Percentiles rank a stretch among this genome's conserved stretches.
phyloP scores from a whole-genome alignment of 2,888 invertebrate species.

The Neria commutata region DNA sequence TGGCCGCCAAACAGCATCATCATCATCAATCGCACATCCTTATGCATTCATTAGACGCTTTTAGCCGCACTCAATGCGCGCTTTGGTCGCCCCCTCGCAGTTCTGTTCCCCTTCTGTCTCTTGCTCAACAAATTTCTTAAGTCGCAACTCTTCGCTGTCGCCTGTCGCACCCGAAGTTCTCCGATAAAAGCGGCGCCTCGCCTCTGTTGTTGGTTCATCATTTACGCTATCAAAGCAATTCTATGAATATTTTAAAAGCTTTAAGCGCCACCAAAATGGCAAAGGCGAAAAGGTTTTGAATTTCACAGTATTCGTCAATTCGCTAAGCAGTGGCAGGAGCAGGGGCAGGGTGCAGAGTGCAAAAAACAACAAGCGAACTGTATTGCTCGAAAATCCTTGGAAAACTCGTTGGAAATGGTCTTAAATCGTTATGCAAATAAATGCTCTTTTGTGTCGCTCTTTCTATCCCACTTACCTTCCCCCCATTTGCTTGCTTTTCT shows the following conservation, averaged over 20 bases:
- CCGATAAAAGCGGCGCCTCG: neutral
- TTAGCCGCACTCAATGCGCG: neutral
- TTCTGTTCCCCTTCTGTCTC: neutral
- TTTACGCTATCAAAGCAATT: slow-evolving; percentile 50
- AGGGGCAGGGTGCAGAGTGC: too few species aligned
- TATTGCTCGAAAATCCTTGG: neutral
- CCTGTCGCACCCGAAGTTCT: slow-evolving; percentile 16
- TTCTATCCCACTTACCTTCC: too few species aligned
- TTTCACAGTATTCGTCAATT: neutral
- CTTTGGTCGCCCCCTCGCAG: neutral
- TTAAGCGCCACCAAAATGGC: neutral
- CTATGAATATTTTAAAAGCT: slow-evolving; percentile 50
- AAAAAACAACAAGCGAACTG: neutral
- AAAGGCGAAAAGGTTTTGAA: neutral
- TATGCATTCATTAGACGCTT: neutral
- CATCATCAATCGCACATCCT: neutral
- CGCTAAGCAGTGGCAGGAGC: too few species aligned
- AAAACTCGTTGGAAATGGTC: neutral
- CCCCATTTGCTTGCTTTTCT: too few species aligned
- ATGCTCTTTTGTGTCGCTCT: neutral
- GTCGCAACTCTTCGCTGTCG: neutral
- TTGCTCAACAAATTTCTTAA: slow-evolving; percentile 5
- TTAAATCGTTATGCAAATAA: neutral
- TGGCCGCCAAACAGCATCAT: too few species aligned
- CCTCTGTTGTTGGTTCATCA: slow-evolving; percentile 30